Percentiles rank a stretch among this genome's conserved stretches.
phyloP scores from a whole-genome alignment of 2,797 vertebrate species.

The Spinus olivaceus region DNA sequence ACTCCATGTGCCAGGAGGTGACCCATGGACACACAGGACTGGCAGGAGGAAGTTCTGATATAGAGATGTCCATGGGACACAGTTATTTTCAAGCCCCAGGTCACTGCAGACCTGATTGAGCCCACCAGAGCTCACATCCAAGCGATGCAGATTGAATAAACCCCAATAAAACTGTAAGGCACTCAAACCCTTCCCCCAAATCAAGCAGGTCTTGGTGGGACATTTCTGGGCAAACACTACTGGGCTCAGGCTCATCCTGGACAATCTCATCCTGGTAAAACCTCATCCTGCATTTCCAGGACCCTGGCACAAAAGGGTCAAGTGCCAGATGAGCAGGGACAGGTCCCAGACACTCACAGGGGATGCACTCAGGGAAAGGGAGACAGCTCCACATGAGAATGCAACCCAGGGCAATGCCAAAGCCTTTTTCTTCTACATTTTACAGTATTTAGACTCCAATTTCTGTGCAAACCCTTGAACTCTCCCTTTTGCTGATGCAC shows the following conservation, averaged over 20 bases:
- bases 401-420: background rate
- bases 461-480: background rate
- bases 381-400: background rate
- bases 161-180: accelerated
- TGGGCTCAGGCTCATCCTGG: background rate
- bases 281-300: background rate
- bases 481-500: background rate
- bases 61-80: accelerated
- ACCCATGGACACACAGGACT: accelerated
- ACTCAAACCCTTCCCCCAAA: background rate
- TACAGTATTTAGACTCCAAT: background rate
- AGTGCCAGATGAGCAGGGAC: accelerated
- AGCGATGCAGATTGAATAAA: background rate
- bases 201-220: background rate
- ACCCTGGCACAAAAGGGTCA: background rate
- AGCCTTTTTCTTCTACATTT: background rate
- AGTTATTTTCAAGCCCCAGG: background rate
- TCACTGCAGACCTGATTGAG: background rate
- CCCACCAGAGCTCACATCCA: background rate
- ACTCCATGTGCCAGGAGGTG: background rate
- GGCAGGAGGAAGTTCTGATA: background rate
- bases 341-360: background rate
- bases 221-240: background rate
- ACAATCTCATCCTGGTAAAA: background rate
- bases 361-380: background rate